Conservation (phyloP, 2,113 vertebrate species). For the Anguilla rostrata region DNA sequence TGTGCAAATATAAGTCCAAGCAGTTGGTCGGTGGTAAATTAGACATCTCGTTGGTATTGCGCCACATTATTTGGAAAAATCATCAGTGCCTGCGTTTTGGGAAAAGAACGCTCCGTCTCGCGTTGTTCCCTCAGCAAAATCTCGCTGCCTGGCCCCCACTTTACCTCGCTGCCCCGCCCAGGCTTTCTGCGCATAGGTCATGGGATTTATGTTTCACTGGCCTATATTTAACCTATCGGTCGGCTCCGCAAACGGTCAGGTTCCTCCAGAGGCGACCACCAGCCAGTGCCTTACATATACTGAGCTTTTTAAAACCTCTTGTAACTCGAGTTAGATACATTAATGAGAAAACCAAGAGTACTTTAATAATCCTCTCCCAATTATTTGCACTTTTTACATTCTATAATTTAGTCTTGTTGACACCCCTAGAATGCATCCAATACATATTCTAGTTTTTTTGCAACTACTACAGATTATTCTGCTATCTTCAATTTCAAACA, state of each 20-base stretch:
- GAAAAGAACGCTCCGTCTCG: neutral
- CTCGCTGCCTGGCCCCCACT: neutral
- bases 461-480: neutral
- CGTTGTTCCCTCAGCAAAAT: neutral
- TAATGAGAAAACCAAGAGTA: neutral
- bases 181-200: conserved; percentile 47
- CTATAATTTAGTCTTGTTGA: neutral
- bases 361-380: neutral
- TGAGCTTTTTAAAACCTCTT: conserved; percentile 7
- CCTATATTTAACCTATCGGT: conserved; percentile 59
- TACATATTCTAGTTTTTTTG: neutral
- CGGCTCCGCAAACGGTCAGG: conserved; percentile 44
- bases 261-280: conserved; percentile 34
- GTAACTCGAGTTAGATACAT: neutral
- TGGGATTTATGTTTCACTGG: conserved; percentile 56
- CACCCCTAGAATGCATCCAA: too few relatives aligned
- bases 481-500: too few relatives aligned
- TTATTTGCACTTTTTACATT: neutral
- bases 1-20: conserved; percentile 18
- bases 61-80: conserved; percentile 21
- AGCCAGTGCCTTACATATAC: conserved; percentile 6
- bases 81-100: conserved; percentile 5
- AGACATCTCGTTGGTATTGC: conserved; percentile 6
- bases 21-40: conserved; percentile 34
- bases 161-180: conserved; percentile 28